These are phyloP conservation scores for Rhinophrynus dorsalis DNA, from an alignment of 2,797 vertebrate genomes.

Conservation along the genomic window DNA sequence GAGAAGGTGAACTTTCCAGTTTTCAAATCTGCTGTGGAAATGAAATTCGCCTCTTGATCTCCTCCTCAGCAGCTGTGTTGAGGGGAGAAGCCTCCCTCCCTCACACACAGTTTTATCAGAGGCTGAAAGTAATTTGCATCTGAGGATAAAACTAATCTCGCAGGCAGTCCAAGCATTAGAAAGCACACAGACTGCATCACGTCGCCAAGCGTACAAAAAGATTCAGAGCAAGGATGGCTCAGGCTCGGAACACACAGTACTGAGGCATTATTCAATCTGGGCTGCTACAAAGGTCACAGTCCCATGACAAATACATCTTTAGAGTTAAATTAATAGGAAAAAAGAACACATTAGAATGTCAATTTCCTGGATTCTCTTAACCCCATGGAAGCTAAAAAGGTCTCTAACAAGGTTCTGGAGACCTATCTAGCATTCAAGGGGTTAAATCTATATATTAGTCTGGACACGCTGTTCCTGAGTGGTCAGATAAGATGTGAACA, in stretches of 20 bases:
- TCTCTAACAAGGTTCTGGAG: too few relatives aligned
- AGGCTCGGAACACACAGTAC: not conserved
- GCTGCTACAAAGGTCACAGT: not conserved
- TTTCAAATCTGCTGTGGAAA: conserved; percentile 8
- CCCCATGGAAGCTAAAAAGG: too few relatives aligned
- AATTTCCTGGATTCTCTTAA: too few relatives aligned
- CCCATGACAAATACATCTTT: too few relatives aligned
- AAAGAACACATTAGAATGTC: too few relatives aligned
- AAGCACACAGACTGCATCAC: conserved; percentile 15
- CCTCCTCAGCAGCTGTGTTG: conserved; percentile 6
- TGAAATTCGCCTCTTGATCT: not conserved
- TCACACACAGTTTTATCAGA: conserved; percentile 14
- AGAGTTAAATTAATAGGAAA: too few relatives aligned
- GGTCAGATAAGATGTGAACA: too few relatives aligned
- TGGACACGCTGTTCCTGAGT: too few relatives aligned
- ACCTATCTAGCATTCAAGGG: too few relatives aligned
- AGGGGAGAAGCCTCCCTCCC: conserved; percentile 3
- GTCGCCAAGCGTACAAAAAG: not conserved
- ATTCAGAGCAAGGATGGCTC: not conserved
- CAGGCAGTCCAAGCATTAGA: conserved; percentile 34
- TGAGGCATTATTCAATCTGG: not conserved
- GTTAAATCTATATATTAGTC: too few relatives aligned
- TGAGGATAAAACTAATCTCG: conserved; percentile 46
- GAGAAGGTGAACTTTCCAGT: not conserved
- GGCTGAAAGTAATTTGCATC: conserved; percentile 41